These are phyloP conservation scores for Globia sparganii DNA, from an alignment of 2,888 invertebrate genomes.

Conservation along the genomic window DNA sequence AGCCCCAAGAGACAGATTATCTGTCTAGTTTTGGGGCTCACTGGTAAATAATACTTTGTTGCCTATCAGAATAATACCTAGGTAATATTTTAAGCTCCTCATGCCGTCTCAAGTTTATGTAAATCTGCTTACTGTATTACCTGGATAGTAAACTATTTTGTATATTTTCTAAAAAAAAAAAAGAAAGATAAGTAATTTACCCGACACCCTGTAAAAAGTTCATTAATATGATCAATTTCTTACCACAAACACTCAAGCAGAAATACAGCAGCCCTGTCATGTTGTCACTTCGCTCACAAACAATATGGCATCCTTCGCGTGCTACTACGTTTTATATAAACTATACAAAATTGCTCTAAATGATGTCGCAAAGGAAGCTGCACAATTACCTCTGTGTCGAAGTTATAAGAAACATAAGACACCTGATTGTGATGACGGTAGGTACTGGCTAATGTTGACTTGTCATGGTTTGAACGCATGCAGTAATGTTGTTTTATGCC, in stretches of 20 bases:
- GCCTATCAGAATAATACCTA: too few species aligned
- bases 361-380: conserved; percentile 84
- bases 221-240: conserved; percentile 62
- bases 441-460: conserved; percentile 47
- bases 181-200: not conserved
- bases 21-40: too few species aligned
- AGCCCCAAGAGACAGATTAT: too few species aligned
- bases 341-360: conserved; percentile 85
- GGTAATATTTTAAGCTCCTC: too few species aligned
- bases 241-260: conserved; percentile 78
- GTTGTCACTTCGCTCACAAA: conserved; percentile 69
- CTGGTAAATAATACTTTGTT: too few species aligned
- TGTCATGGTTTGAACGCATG: conserved; percentile 43
- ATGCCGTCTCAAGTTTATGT: too few species aligned
- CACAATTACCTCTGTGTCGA: conserved; percentile 78
- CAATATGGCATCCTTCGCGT: conserved; percentile 77
- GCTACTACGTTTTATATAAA: conserved; percentile 85
- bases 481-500: not conserved
- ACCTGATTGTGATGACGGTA: conserved; percentile 58
- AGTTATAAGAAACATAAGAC: conserved; percentile 71
- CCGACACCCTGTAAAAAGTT: not conserved
- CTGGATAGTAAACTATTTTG: too few species aligned
- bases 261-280: conserved; percentile 74
- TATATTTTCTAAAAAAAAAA: too few species aligned
- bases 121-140: too few species aligned